Evolutionary conservation across 2,888 invertebrate genomes (phyloP).

Genomic region (Cotesia congregata): DNA sequence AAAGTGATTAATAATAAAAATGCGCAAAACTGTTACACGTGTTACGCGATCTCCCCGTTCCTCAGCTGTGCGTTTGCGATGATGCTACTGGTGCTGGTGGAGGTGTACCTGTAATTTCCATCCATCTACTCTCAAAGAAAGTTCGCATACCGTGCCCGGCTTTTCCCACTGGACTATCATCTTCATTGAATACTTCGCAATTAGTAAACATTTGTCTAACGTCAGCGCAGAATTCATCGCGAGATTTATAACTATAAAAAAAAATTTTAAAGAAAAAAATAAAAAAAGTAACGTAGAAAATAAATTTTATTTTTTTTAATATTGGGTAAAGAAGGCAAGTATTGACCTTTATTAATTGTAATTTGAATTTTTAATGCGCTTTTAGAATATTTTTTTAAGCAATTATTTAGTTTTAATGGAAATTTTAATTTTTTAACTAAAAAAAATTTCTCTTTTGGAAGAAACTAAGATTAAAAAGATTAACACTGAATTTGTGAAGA

Average conservation of each 20-base stretch:
- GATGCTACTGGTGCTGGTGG: slow-evolving; percentile 53
- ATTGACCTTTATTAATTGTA: too few species aligned
- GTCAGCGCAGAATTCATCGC: slow-evolving; percentile 93
- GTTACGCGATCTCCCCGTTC: slow-evolving; percentile 68
- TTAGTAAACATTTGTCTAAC: slow-evolving; percentile 96
- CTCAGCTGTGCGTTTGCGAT: slow-evolving; percentile 67
- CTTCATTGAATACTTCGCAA: slow-evolving; percentile 98
- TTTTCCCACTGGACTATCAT: slow-evolving; percentile 96
- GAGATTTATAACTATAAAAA: slow-evolving; percentile 86
- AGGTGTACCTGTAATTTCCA: slow-evolving; percentile 75
- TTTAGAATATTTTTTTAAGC: too few species aligned
- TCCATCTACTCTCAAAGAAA: slow-evolving; percentile 93
- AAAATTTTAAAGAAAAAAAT: slow-evolving; percentile 28
- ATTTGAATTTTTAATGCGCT: too few species aligned
- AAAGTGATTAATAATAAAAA: slow-evolving; percentile 64
- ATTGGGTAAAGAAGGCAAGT: not conserved
- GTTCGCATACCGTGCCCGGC: slow-evolving; percentile 94
- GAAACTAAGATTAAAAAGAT: too few species aligned
- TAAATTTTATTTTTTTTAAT: slow-evolving; percentile 29
- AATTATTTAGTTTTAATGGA: too few species aligned
- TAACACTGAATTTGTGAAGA: too few species aligned
- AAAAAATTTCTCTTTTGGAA: too few species aligned
- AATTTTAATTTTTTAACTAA: too few species aligned
- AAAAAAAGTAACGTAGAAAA: slow-evolving; percentile 28
- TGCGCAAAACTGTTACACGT: slow-evolving; percentile 69